These are phyloP conservation scores for Spheniscus humboldti DNA, from an alignment of 2,797 vertebrate species.

Conservation along the genomic window DNA sequence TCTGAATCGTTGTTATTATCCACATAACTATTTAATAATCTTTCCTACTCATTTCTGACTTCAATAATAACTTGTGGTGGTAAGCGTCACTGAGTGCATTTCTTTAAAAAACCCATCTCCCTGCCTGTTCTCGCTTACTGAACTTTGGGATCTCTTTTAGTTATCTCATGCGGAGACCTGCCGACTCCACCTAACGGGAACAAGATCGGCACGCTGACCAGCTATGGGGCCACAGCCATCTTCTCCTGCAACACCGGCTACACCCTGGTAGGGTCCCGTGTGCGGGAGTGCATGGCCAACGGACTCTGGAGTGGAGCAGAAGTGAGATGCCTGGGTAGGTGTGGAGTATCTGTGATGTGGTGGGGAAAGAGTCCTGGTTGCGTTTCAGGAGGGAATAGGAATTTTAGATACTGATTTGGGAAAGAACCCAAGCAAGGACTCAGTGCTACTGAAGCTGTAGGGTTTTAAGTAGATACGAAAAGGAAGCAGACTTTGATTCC, in stretches of 20 bases:
- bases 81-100: accelerated
- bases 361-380: accelerated
- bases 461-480: accelerated
- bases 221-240: conserved; percentile 93
- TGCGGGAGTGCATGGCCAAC: conserved; percentile 95
- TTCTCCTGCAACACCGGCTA: conserved; percentile 98
- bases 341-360: accelerated
- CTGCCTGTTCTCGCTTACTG: accelerated
- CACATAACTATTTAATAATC: not conserved
- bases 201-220: conserved; percentile 94
- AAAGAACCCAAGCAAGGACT: accelerated
- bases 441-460: accelerated
- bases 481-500: not conserved
- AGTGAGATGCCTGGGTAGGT: conserved; percentile 91
- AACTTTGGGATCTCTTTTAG: conserved; percentile 63
- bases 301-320: conserved; percentile 96
- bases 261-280: conserved; percentile 93
- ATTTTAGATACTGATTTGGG: accelerated
- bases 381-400: accelerated
- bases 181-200: conserved; percentile 91
- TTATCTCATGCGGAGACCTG: conserved; percentile 95
- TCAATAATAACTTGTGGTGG: accelerated
- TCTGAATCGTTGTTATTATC: not conserved
- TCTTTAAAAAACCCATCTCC: not conserved
- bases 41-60: not conserved